Base-by-base conservation (phyloP, 2,888 invertebrate species). In the Salticus scenicus region DNA sequence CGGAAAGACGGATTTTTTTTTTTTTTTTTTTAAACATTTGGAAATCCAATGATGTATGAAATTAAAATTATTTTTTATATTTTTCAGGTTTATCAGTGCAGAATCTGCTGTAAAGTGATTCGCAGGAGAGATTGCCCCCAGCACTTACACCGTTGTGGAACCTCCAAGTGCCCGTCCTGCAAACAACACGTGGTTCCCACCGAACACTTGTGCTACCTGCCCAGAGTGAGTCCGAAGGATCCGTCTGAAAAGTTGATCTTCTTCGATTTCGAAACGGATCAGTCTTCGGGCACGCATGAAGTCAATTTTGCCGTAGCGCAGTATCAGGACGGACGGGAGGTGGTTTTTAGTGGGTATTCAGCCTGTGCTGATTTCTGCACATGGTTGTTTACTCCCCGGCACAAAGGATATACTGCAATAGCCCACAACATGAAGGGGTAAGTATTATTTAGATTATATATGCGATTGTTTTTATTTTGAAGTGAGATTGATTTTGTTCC, bases 261-360 rank as follows among this genome's bases (percentile, higher is more conserved):
- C 20, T 81, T 74, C 17, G 73, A 67, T 37, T 73, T 73, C 1
- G 67, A 80, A 17, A 73, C 78, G 0, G 73, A 28, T 24, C 73
- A 67, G 14, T 24, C 41, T 10, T 28, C 47, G 0, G 66, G 72
- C 0, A 28, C 42, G 12, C 72, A 72, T 20, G 1, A 33, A 0
- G 72, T 80, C 1, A 80, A 80, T 51, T 80, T 73, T 17, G 72
- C 67, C 0, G 37, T 80, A 2, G 30, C 42, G 0, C 80, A 80
- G 17, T 80, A 73, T 41, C 33, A 66, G 0, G 57, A 80, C 28
- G 67, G 80, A 14, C 24, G 5, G 20, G 47, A 72, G 27, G 24
- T 20, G 24, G 57, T 79, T 0, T 81, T 81, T 20, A 2, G 28
- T 10, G 74, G 73, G 0, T 57, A 51, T 20, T 4, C 1, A 1